Percentiles rank a stretch among this genome's conserved stretches.
These are phyloP conservation scores for Silurus glanis DNA, from an alignment of 2,113 vertebrate genomes.

Conservation along the genomic window DNA sequence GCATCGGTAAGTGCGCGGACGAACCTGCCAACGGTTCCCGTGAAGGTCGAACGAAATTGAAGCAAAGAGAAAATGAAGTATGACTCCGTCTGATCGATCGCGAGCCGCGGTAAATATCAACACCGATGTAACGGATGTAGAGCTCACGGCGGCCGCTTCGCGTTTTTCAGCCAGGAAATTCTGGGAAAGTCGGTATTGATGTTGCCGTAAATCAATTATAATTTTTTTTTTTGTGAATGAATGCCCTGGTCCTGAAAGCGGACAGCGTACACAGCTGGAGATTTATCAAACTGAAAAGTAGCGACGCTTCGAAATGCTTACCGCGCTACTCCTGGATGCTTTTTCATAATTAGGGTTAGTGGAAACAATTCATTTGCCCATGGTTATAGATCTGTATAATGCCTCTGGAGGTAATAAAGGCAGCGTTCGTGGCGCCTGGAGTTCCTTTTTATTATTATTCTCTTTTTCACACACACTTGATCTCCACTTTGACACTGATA, in stretches of 20 bases:
- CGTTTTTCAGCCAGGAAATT: constrained; percentile 21
- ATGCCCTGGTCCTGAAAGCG: constrained; percentile 32
- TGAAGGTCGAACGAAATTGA: constrained; percentile 36
- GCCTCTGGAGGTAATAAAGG: constrained; percentile 60
- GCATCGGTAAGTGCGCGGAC: neutral
- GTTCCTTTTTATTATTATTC: too few species aligned
- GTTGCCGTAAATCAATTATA: constrained; percentile 34
- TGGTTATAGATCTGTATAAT: constrained; percentile 61
- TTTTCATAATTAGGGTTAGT: constrained; percentile 72
- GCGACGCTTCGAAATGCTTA: constrained; percentile 58
- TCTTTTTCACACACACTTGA: neutral
- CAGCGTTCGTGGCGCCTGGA: neutral
- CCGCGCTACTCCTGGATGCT: constrained; percentile 50
- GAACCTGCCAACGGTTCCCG: constrained; percentile 3
- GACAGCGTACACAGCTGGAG: constrained; percentile 1
- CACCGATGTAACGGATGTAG: constrained; percentile 27
- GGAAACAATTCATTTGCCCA: constrained; percentile 69
- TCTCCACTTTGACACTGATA: neutral
- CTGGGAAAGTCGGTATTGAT: constrained; percentile 32
- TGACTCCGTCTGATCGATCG: constrained; percentile 33
- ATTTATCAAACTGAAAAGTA: constrained; percentile 49
- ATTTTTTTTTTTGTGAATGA: constrained; percentile 24
- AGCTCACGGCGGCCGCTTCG: constrained; percentile 23
- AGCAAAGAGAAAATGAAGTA: constrained; percentile 16
- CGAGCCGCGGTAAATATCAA: constrained; percentile 41